phyloP scores from a whole-genome alignment of 2,797 vertebrate genomes.

The Hippoglossus hippoglossus region DNA sequence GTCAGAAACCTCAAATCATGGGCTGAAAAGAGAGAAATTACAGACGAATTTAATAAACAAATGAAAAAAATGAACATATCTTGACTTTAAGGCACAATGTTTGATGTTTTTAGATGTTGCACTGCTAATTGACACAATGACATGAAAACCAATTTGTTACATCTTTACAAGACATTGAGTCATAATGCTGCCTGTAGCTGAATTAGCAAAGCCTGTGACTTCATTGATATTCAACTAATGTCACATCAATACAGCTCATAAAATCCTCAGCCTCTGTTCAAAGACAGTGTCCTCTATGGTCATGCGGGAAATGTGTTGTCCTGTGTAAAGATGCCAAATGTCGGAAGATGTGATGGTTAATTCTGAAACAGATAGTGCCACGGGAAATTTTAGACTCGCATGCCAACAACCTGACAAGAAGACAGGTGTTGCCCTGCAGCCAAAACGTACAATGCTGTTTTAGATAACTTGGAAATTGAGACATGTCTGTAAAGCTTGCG shows the following conservation, averaged over 20 bases:
- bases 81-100: slow-evolving; percentile 53
- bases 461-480: neutral
- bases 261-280: slow-evolving; percentile 1
- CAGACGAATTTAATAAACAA: neutral
- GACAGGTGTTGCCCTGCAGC: neutral
- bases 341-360: no score
- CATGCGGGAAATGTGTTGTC: neutral
- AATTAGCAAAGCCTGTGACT: slow-evolving; percentile 2
- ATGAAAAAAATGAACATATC: neutral
- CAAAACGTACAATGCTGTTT: neutral
- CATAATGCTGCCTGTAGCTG: neutral
- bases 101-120: slow-evolving; percentile 19
- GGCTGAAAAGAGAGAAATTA: neutral
- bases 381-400: neutral
- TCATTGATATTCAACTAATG: neutral
- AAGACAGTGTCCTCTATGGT: neutral
- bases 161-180: neutral
- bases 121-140: slow-evolving; percentile 4
- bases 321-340: neutral
- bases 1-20: neutral
- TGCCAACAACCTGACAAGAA: neutral
- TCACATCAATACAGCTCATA: neutral
- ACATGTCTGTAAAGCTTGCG: neutral
- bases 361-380: neutral
- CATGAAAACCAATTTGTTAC: neutral